phyloP scores from a whole-genome alignment of 2,797 vertebrate species.

The Myiothlypis coronata region DNA sequence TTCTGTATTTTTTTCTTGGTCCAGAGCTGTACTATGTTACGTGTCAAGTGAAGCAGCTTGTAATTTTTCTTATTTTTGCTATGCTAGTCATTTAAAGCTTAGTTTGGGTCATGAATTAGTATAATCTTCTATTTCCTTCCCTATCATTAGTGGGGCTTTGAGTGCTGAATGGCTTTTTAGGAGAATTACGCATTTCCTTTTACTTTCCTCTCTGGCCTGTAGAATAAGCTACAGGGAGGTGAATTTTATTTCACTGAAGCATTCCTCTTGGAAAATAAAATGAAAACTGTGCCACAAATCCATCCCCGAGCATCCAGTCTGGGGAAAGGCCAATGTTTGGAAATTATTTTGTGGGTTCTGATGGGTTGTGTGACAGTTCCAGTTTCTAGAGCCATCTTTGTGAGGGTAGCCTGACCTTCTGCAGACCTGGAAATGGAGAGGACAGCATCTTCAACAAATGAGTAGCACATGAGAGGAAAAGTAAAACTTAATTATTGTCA shows the following conservation, averaged over 20 bases:
- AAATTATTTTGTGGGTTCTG: neutral
- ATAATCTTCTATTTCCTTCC: conserved; percentile 13
- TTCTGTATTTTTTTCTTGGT: neutral
- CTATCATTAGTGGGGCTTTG: neutral
- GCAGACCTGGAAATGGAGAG: neutral
- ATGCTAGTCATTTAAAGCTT: neutral
- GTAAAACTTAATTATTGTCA: neutral
- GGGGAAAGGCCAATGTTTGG: neutral
- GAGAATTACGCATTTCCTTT: neutral
- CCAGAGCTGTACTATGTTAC: neutral
- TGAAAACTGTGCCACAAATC: neutral
- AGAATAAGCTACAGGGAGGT: neutral
- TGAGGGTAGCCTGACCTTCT: neutral
- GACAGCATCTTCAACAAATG: neutral
- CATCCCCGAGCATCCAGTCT: neutral
- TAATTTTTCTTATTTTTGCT: conserved; percentile 15
- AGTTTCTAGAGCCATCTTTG: neutral
- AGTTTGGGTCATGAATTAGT: neutral
- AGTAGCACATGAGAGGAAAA: neutral
- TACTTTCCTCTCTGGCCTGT: neutral
- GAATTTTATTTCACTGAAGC: neutral
- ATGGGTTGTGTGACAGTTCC: neutral
- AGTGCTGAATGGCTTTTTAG: neutral
- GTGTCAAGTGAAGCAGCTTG: neutral
- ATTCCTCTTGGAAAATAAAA: neutral